phyloP scores from a whole-genome alignment of 1,140 invertebrate genomes.

The Sminthurides bifidus region DNA sequence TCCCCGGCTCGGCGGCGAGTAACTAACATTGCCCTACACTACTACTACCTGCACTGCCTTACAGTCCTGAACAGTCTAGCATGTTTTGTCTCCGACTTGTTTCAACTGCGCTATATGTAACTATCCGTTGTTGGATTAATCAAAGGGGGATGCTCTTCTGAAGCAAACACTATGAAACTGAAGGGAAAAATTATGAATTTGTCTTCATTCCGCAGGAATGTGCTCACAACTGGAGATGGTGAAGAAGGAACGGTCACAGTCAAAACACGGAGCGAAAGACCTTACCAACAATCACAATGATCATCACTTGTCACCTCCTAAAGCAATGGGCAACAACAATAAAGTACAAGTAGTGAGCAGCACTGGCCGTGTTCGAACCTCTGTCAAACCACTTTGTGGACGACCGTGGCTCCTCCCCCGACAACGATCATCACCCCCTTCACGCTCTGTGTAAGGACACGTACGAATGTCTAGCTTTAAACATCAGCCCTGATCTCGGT shows the following conservation, averaged over 20 bases:
- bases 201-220: slow-evolving; percentile 48
- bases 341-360: slow-evolving; percentile 17
- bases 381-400: slow-evolving; percentile 24
- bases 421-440: slow-evolving; percentile 13
- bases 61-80: not conserved
- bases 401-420: slow-evolving; percentile 13
- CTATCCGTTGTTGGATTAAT: not conserved
- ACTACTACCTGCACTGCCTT: no score
- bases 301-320: slow-evolving; percentile 34
- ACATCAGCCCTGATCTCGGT: slow-evolving; percentile 76
- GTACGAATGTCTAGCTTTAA: slow-evolving; percentile 73
- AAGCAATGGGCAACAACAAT: slow-evolving; percentile 19
- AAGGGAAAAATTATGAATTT: slow-evolving; percentile 20
- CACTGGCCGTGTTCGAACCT: slow-evolving; percentile 12
- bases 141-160: not conserved
- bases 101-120: not conserved
- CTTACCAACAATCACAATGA: slow-evolving; percentile 8
- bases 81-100: not conserved
- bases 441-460: slow-evolving; percentile 13
- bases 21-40: no score
- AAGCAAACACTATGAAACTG: not conserved
- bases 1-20: no score
- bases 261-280: not conserved
- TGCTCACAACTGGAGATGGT: slow-evolving; percentile 59
- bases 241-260: slow-evolving; percentile 48